phyloP scores from a whole-genome alignment of 1,140 invertebrate species.

The Bombus fervidus region DNA sequence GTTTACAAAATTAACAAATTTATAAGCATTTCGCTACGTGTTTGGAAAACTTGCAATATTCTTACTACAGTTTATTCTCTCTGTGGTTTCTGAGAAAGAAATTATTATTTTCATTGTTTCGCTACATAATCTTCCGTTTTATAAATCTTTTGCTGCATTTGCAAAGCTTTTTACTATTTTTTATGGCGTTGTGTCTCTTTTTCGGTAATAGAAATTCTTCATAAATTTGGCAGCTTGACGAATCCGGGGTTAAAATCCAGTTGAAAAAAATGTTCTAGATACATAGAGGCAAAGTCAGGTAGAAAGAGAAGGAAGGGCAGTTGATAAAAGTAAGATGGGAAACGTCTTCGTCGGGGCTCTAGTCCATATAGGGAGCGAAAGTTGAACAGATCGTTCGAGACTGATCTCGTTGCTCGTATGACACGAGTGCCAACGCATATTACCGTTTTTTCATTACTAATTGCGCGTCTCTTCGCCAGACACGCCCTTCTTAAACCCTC shows the following conservation, averaged over 20 bases:
- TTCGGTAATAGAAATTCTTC: not conserved
- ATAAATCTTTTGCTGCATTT: not conserved
- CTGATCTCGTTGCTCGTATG: slow-evolving; percentile 64
- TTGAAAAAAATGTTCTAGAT: slow-evolving; percentile 4
- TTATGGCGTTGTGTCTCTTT: too few relatives aligned
- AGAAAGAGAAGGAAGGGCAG: slow-evolving; percentile 12
- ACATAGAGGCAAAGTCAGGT: not conserved
- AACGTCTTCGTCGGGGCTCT: slow-evolving; percentile 69
- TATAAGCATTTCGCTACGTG: not conserved
- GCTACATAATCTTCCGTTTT: not conserved
- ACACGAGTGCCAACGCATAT: slow-evolving; percentile 54
- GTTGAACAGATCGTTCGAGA: slow-evolving; percentile 70
- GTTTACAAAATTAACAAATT: not conserved
- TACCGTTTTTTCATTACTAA: slow-evolving; percentile 34
- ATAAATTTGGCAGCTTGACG: not conserved
- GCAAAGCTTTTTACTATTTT: not conserved
- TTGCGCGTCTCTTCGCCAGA: slow-evolving; percentile 14
- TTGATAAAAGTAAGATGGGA: slow-evolving; percentile 58
- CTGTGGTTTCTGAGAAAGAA: too few relatives aligned
- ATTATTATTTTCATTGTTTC: too few relatives aligned
- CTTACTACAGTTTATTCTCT: not conserved
- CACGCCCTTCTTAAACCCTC: slow-evolving; percentile 21
- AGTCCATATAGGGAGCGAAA: slow-evolving; percentile 81
- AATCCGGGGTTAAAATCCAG: slow-evolving; percentile 22
- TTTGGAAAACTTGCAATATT: not conserved